These are phyloP conservation scores for Augochlora pura DNA, from an alignment of 1,140 invertebrate genomes.

Conservation along the genomic window DNA sequence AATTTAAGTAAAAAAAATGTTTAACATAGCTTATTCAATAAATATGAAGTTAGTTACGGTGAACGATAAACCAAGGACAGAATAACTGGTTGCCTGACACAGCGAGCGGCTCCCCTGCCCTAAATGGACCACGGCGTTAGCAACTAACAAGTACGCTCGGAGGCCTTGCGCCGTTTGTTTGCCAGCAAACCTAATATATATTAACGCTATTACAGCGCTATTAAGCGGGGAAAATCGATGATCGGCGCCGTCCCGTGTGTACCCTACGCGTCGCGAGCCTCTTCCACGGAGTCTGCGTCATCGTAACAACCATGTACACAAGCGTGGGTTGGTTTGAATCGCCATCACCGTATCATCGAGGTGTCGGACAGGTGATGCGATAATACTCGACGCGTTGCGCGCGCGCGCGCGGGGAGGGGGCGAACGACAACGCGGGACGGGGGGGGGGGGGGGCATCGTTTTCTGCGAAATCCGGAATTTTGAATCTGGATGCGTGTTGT, in stretches of 20 bases:
- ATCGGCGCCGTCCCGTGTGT: not conserved
- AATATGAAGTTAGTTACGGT: too few relatives aligned
- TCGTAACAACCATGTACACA: constrained; percentile 25
- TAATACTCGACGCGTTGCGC: constrained; percentile 25
- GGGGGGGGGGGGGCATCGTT: not conserved
- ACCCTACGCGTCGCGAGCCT: not conserved
- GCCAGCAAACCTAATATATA: constrained; percentile 55
- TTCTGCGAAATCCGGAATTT: constrained; percentile 23
- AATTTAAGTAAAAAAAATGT: too few relatives aligned
- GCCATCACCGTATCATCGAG: constrained; percentile 23
- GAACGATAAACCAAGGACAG: too few relatives aligned
- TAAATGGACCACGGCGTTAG: constrained; percentile 47
- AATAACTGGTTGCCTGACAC: too few relatives aligned
- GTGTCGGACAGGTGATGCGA: constrained; percentile 38
- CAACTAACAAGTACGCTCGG: constrained; percentile 45
- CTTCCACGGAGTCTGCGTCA: constrained; percentile 21
- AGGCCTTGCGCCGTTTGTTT: constrained; percentile 8
- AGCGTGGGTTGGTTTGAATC: constrained; percentile 19
- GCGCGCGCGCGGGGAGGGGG: too few relatives aligned
- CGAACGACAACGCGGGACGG: constrained; percentile 10
- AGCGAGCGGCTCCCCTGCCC: not conserved
- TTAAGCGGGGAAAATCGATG: constrained; percentile 52
- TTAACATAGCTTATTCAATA: too few relatives aligned
- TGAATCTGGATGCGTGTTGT: constrained; percentile 3
- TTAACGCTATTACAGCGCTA: constrained; percentile 55